Conservation (phyloP, 1,140 invertebrate genomes). For the Drosophila rhopaloa region DNA sequence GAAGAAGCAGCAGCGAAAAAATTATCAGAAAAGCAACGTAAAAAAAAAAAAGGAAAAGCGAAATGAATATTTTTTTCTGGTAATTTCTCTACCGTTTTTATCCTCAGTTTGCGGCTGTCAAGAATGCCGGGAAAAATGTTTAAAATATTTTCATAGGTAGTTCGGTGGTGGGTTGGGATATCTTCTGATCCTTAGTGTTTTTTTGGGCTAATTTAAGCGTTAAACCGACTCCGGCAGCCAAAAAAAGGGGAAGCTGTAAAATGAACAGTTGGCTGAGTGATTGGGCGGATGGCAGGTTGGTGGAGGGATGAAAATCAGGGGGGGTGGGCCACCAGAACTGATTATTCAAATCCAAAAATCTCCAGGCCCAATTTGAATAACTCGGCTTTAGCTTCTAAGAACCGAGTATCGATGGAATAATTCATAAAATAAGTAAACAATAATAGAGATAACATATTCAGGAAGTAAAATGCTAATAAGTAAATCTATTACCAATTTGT, state of each 20-base stretch:
- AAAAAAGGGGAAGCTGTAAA: conserved; percentile 36
- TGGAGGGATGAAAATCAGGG: neutral
- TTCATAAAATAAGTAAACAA: neutral
- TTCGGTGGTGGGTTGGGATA: conserved; percentile 26
- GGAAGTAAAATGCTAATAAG: neutral
- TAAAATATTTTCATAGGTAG: conserved; percentile 63
- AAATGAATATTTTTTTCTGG: conserved; percentile 74
- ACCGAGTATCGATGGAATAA: conserved; percentile 5
- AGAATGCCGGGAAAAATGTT: conserved; percentile 39
- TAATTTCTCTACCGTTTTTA: conserved; percentile 50
- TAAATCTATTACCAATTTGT: neutral
- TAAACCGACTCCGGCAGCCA: conserved; percentile 42
- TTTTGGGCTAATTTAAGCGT: conserved; percentile 68
- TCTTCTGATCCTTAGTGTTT: conserved; percentile 43
- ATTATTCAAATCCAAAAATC: conserved; percentile 30
- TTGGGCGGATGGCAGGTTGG: conserved; percentile 31
- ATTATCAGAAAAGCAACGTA: conserved; percentile 64
- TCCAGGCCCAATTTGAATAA: neutral
- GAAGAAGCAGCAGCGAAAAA: conserved; percentile 60
- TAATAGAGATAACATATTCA: neutral
- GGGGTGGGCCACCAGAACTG: conserved; percentile 12
- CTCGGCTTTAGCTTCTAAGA: neutral
- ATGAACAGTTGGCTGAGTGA: conserved; percentile 65
- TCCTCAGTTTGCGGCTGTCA: conserved; percentile 41
- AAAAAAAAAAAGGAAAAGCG: conserved; percentile 35